Conservation (phyloP, 2,888 invertebrate genomes). For the Sphaerophoria rueppellii region DNA sequence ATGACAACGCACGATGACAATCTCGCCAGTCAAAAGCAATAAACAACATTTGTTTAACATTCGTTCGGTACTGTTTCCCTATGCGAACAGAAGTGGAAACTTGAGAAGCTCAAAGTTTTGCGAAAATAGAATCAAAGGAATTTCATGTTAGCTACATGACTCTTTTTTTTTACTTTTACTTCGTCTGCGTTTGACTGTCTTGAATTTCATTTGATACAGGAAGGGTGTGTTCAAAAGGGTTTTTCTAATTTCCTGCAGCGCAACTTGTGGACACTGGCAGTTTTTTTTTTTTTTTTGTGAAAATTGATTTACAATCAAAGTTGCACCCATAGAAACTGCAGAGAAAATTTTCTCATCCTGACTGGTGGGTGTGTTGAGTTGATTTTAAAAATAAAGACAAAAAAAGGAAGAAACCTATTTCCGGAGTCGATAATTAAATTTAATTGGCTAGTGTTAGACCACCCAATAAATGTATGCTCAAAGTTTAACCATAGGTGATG, state of each 20-base stretch:
- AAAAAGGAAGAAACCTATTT: neutral
- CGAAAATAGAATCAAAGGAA: neutral
- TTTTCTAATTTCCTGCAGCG: conserved; percentile 29
- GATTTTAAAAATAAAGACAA: neutral
- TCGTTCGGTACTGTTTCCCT: neutral
- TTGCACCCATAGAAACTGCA: conserved; percentile 9
- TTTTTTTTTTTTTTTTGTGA: conserved; percentile 1
- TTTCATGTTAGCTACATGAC: conserved; percentile 16
- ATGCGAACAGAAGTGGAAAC: conserved; percentile 4
- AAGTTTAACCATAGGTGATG: no score
- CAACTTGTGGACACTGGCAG: conserved; percentile 3
- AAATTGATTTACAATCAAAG: conserved; percentile 59
- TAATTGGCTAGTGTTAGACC: conserved; percentile 35
- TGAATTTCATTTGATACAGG: neutral
- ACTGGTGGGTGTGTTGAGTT: neutral
- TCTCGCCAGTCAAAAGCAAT: conserved; percentile 40
- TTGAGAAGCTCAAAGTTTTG: conserved; percentile 2
- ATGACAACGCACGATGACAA: neutral
- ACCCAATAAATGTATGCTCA: neutral
- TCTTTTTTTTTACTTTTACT: neutral
- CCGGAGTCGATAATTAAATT: conserved; percentile 18
- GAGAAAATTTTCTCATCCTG: neutral
- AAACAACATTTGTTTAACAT: conserved; percentile 16
- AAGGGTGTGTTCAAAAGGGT: conserved; percentile 2
- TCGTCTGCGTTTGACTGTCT: neutral